Evolutionary conservation across 2,797 vertebrate species (phyloP), one percentile per base, ranked within the genome.

Genomic region (Lutjanus campechanus): DNA sequence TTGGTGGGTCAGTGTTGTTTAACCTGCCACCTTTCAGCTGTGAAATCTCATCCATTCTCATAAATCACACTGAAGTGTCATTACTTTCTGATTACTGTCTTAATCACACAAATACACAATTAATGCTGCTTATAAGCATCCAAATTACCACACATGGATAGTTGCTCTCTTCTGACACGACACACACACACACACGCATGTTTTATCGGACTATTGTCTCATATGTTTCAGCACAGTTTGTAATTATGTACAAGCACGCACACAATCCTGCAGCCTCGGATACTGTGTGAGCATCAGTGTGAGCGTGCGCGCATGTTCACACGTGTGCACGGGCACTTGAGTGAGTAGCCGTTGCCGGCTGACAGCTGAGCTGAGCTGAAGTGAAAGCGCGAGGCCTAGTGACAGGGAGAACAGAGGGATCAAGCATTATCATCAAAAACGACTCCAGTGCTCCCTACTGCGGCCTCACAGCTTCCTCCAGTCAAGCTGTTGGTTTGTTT

Each of bases 21-120:
- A 91, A 92, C 92, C 91, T 90, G 87, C 85, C 86, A 92, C 89
- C 88, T 91, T 88, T 93, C 91, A 79, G 85, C 85, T 86, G 76
- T 81, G 89, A 91, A 85, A 85, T 83, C 74, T 83, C 67, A 92
- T 89, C 89, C 81, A 70, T 88, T 90, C 85, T 86, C 90, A 93
- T 94, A 92, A 93, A 92, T 92, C 90, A 93, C 89, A 79, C 72
- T 87, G 77, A 88, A 91, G 85, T 87, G 87, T 90, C 89, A 94
- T 93, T 93, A 94, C 87, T 90, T 91, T 92, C 81, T 91, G 86
- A 93, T 94, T 93, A 91, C 86, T 69, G 75, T 82, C 88, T 81
- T 92, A 93, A 92, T 94, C 82, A 83, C 84, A 73, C 77, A 87
- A 88, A 87, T 55, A 84, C 55, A 91, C 79, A 90, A 88, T 86